Base-by-base conservation (phyloP, 2,888 invertebrate genomes). In the Melinaea menophilus region DNA sequence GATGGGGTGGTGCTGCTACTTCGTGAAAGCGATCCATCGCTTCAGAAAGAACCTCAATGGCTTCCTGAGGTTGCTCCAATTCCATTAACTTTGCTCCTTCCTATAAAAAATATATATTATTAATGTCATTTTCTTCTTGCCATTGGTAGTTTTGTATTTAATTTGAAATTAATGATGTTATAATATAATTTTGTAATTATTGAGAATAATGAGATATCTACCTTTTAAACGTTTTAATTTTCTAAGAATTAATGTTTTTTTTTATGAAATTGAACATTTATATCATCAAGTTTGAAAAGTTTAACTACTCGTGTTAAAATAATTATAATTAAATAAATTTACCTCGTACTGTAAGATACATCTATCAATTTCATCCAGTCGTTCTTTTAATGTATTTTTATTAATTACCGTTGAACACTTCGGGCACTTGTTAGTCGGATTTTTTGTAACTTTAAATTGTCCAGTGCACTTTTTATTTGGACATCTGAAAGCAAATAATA, bases 1-100 rank as follows among this genome's bases (percentile, higher is more conserved):
- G 91, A 70, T 95, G 93, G 0, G 96, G 96, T 0, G 94, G 88
- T 0, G 85, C 82, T 0, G 93, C 95, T 34, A 93, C 84, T 61
- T 91, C 90, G 73, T 94, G 92, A 83, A 93, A 95, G 58, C 81
- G 75, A 71, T 93, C 93, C 5, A 95, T 85, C 0, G 93, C 94
- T 22, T 85, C 81, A 61, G 90, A 88, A 34, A 95, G 86, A 0
- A 87, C 76, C 2, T 81, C 75, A 12, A 92, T 91, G 0, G 95
- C 95, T 63, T 92, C 90, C 12, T 80, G 76, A 0, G 88, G 78
- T 11, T 91, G 81, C 69, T 93, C 92, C 0, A 86, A 81, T 22
- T 94, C 92, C 88, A 94, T 91, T 0, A 82, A 74, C 37, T 78
- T 78, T 1, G 89, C 86, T 31, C 83, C 88, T 67, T 80, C 75